A percentile compares a stretch with the other conserved stretches of the same genome.
Evolutionary conservation across 2,888 invertebrate genomes (phyloP).

Genomic region (Melanostoma scalare): DNA sequence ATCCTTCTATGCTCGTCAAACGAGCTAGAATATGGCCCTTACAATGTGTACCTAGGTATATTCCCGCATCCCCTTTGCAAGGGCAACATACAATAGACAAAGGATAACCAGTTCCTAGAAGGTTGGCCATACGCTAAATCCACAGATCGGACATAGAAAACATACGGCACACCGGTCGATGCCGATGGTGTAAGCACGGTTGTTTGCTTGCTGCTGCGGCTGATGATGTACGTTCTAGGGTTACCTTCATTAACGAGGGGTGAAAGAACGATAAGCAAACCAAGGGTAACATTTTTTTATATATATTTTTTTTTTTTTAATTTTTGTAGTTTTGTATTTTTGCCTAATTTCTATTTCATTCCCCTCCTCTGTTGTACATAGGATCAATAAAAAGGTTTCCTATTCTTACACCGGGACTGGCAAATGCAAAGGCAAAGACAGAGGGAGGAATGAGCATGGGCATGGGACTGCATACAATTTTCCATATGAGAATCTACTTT

Average conservation of each 20-base stretch:
- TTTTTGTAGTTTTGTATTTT: conserved; percentile 1
- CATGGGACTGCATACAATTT: conserved; percentile 37
- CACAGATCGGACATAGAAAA: conserved; percentile 65
- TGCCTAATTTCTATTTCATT: conserved; percentile 43
- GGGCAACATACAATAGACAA: conserved; percentile 38
- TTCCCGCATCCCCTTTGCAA: conserved; percentile 40
- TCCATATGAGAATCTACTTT: conserved; percentile 53
- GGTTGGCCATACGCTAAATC: conserved; percentile 53
- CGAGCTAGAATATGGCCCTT: conserved; percentile 47
- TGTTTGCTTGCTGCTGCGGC: conserved; percentile 26
- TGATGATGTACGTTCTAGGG: conserved; percentile 62
- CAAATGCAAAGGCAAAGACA: no score
- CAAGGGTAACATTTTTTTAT: conserved; percentile 61
- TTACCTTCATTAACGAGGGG: conserved; percentile 69
- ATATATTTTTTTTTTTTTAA: not conserved
- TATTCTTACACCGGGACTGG: conserved; percentile 34
- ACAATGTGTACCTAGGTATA: conserved; percentile 14
- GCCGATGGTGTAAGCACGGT: not conserved
- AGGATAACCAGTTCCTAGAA: conserved; percentile 68
- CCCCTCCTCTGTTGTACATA: conserved; percentile 32
- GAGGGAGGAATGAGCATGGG: not conserved
- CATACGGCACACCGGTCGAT: conserved; percentile 68
- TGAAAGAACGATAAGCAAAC: conserved; percentile 69
- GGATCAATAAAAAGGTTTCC: conserved; percentile 67
- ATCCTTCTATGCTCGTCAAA: conserved; percentile 51